These are phyloP conservation scores for Xenus cinereus DNA, from an alignment of 2,113 vertebrate species.

Conservation along the genomic window DNA sequence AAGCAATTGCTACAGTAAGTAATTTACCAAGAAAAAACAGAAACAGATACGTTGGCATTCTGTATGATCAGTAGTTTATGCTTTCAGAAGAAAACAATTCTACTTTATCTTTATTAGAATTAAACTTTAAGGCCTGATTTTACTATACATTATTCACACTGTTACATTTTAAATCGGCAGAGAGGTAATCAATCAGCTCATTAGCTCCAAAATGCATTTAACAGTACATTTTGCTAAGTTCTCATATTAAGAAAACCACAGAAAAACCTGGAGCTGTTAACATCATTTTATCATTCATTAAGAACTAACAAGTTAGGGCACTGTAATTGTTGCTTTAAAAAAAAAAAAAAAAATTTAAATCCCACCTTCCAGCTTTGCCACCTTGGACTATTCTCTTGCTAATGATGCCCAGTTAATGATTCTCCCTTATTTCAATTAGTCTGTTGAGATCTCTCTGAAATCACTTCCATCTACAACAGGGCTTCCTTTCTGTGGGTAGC, in stretches of 20 bases:
- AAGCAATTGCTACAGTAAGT: not conserved
- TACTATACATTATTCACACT: slow-evolving; percentile 51
- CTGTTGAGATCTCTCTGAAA: not conserved
- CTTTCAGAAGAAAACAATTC: slow-evolving; percentile 33
- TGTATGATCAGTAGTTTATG: not conserved
- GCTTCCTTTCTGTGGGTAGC: not conserved
- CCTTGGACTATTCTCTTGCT: not conserved
- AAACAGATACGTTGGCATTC: not conserved
- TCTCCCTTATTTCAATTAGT: not conserved
- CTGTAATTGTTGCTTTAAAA: not conserved
- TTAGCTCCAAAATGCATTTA: slow-evolving; percentile 40
- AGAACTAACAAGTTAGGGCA: slow-evolving; percentile 42
- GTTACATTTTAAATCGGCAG: slow-evolving; percentile 55
- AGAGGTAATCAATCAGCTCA: slow-evolving; percentile 44
- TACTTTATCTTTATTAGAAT: slow-evolving; percentile 65
- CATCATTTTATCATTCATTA: not conserved
- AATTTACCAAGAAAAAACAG: not conserved
- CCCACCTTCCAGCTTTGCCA: not conserved
- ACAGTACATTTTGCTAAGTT: slow-evolving; percentile 26
- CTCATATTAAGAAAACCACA: slow-evolving; percentile 45
- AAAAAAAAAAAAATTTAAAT: not conserved
- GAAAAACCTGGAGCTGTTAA: slow-evolving; percentile 2
- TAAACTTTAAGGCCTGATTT: slow-evolving; percentile 69
- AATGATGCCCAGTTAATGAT: not conserved
- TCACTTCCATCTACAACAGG: not conserved